Conservation (phyloP, 2,888 invertebrate species). For the Conus canariensis region DNA sequence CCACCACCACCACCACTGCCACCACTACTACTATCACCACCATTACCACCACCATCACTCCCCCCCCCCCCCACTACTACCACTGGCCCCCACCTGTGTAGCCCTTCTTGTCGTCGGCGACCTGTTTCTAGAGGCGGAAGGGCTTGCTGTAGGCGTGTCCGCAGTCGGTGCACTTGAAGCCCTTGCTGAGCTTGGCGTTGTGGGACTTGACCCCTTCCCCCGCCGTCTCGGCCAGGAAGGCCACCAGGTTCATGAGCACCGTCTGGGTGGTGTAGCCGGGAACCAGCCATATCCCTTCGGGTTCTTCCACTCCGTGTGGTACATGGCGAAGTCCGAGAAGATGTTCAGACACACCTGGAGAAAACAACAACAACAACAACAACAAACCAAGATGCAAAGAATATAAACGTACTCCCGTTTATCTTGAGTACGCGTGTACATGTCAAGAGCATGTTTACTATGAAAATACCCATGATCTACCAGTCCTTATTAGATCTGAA, state of each 20-base stretch:
- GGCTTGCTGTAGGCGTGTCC: conserved; percentile 69
- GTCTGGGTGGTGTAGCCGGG: conserved; percentile 73
- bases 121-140: conserved; percentile 58
- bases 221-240: conserved; percentile 68
- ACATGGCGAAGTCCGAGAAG: conserved; percentile 72
- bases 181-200: conserved; percentile 63
- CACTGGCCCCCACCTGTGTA: neutral
- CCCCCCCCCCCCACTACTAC: too few species aligned
- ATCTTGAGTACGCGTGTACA: too few species aligned
- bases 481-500: too few species aligned
- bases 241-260: conserved; percentile 69
- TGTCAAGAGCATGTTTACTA: too few species aligned
- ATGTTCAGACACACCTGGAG: conserved; percentile 67
- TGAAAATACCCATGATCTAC: too few species aligned
- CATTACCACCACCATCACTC: too few species aligned
- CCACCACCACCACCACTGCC: too few species aligned
- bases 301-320: conserved; percentile 71
- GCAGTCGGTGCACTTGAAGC: conserved; percentile 67
- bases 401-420: too few species aligned
- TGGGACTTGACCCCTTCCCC: conserved; percentile 60
- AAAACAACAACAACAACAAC: neutral
- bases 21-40: too few species aligned
- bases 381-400: too few species aligned
- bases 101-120: neutral
- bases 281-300: conserved; percentile 71